Percentiles rank a stretch among this genome's conserved stretches.
These are phyloP conservation scores for Desmophyllum pertusum DNA, from an alignment of 92 coral and sea anemone genomes.

Conservation along the genomic window DNA sequence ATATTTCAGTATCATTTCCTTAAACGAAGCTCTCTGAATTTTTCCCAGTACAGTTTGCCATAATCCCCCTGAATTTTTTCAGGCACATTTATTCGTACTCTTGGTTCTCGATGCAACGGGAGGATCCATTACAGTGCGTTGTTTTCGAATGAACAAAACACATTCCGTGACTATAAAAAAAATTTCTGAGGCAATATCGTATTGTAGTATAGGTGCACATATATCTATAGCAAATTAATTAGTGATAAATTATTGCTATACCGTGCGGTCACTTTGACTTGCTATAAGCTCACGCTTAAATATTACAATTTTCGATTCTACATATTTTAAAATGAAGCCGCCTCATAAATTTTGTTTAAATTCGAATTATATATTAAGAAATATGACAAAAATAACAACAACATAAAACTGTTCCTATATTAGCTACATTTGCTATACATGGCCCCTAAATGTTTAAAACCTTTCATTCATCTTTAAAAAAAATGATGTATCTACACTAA, in stretches of 20 bases:
- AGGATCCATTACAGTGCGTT: not conserved
- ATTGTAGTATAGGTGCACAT: too few species aligned
- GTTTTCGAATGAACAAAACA: not conserved
- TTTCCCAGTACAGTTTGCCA: not conserved
- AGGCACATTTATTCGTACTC: too few species aligned
- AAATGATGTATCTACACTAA: too few species aligned
- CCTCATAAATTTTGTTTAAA: not conserved
- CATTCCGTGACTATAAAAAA: not conserved
- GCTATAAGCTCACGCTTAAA: not conserved
- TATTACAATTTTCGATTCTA: not conserved
- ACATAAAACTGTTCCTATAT: too few species aligned
- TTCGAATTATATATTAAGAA: too few species aligned
- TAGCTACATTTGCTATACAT: too few species aligned
- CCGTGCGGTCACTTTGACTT: not conserved
- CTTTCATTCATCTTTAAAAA: too few species aligned
- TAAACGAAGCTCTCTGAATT: not conserved
- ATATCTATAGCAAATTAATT: not conserved
- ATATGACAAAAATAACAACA: not conserved
- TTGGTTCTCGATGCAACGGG: too few species aligned
- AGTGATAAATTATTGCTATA: not conserved
- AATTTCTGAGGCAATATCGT: not conserved
- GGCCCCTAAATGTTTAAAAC: too few species aligned
- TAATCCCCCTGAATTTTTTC: too few species aligned
- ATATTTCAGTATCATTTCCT: not conserved
- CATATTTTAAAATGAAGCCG: not conserved